These are phyloP conservation scores for Promerops cafer DNA, from an alignment of 2,113 vertebrate genomes.

Conservation along the genomic window DNA sequence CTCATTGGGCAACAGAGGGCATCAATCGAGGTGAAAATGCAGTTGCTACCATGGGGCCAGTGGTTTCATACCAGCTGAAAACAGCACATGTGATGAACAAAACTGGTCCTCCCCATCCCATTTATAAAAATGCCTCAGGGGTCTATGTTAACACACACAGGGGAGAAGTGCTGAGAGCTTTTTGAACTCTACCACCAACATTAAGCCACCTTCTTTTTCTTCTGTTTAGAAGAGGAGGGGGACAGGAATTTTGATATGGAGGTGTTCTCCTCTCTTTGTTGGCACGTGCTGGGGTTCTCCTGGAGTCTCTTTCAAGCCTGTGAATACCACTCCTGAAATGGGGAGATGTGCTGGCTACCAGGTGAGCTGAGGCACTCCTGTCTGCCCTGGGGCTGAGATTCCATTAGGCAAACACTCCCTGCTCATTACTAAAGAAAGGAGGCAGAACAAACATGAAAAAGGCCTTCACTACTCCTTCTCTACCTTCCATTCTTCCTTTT, in stretches of 20 bases:
- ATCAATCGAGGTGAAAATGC: neutral
- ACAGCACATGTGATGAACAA: neutral
- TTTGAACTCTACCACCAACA: neutral
- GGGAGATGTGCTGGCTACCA: slow-evolving; percentile 15
- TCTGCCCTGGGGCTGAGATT: slow-evolving; percentile 29
- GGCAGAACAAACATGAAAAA: neutral
- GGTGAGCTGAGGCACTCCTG: slow-evolving; percentile 41
- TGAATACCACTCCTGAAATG: neutral
- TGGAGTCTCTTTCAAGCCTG: neutral
- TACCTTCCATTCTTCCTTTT: neutral
- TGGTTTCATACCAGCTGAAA: neutral
- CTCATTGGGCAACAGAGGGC: neutral
- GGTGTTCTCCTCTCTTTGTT: neutral
- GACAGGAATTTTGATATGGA: neutral
- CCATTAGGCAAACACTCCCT: slow-evolving; percentile 44
- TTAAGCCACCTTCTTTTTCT: neutral
- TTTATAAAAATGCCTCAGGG: neutral
- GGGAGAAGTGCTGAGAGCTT: neutral
- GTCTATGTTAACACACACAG: neutral
- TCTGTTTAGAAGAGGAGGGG: neutral
- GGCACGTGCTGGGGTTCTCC: neutral
- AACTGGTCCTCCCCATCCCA: neutral
- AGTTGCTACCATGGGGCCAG: accelerated
- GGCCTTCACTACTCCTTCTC: neutral
- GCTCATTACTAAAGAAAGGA: neutral